Conservation (phyloP, 1,140 invertebrate genomes). For the Whitmania pigra region DNA sequence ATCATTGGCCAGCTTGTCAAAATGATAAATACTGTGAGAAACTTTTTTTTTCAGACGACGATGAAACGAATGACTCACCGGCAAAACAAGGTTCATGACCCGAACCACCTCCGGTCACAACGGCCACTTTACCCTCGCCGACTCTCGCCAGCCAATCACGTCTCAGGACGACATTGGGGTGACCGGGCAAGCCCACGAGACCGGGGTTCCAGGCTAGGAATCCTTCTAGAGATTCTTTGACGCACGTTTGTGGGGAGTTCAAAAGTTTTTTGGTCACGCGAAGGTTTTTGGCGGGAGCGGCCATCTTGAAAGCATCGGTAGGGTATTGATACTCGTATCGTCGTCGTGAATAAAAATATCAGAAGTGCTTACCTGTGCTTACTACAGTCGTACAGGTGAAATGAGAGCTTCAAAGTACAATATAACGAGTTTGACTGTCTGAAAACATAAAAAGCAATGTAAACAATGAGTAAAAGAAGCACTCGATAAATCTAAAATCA, state of each 20-base stretch:
- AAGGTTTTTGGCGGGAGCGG: too few species aligned
- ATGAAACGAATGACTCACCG: slow-evolving; percentile 42
- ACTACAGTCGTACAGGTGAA: too few species aligned
- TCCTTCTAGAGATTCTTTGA: slow-evolving; percentile 57
- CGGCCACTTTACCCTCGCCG: slow-evolving; percentile 49
- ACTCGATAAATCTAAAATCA: too few species aligned
- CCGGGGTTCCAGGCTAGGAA: slow-evolving; percentile 51
- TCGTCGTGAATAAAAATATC: too few species aligned
- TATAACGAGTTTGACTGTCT: too few species aligned
- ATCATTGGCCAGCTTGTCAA: too few species aligned
- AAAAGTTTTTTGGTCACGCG: slow-evolving; percentile 51
- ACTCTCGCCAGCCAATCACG: slow-evolving; percentile 46
- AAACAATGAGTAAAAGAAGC: too few species aligned
- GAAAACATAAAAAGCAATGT: too few species aligned
- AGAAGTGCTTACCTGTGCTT: too few species aligned
- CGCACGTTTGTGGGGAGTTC: slow-evolving; percentile 52
- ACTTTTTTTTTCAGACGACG: too few species aligned
- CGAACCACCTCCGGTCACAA: slow-evolving; percentile 64
- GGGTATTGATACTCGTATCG: neutral
- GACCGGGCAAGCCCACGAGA: slow-evolving; percentile 49
- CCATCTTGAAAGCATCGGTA: neutral
- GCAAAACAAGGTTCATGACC: slow-evolving; percentile 70
- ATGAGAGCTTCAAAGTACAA: too few species aligned
- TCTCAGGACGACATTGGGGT: slow-evolving; percentile 48
- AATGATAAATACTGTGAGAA: too few species aligned